Evolutionary conservation across 2,888 invertebrate species (phyloP), one percentile per base, ranked within the genome.

Genomic region (Amitus sp.): DNA sequence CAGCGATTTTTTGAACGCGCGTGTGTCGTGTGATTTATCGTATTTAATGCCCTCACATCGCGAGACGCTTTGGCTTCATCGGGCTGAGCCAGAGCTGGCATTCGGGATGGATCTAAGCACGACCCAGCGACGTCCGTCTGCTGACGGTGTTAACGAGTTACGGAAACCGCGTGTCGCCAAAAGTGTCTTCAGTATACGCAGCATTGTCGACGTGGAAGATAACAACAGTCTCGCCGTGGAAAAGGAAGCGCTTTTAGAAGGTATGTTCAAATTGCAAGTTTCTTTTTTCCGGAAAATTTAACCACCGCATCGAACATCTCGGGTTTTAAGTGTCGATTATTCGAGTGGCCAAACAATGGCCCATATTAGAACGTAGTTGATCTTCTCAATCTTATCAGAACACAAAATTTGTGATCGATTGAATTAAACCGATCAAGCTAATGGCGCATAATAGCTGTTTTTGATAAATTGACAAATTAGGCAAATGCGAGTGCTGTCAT

Each of bases 151-250:
- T 72, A 68, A 81, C 73, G 72, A 82, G 64, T 68, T 77, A 53
- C 69, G 83, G 76, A 86, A 86, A 69, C 82, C 85, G 43, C 79
- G 87, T 28, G 84, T 85, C 7, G 87, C 87, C 18, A 87, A 87
- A 69, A 86, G 86, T 55, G 86, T 87, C 47, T 87, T 87, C 74
- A 86, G 86, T 55, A 87, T 87, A 52, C 77, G 87, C 48, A 87
- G 86, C 68, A 79, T 87, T 42, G 87, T 87, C 34, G 85, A 86
- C 76, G 80, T 86, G 42, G 85, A 84, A 46, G 85, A 86, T 34
- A 78, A 78, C 30, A 78, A 78, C 30, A 76, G 73, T 37, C 52
- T 75, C 1, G 57, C 73, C 2, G 54, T 50, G 40, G 64, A 62
- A 50, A 73, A 75, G 12, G 73, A 73, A 15, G 70, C 71, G 9